These are phyloP conservation scores for Theocolax elegans DNA, from an alignment of 1,140 invertebrate genomes.

Conservation along the genomic window DNA sequence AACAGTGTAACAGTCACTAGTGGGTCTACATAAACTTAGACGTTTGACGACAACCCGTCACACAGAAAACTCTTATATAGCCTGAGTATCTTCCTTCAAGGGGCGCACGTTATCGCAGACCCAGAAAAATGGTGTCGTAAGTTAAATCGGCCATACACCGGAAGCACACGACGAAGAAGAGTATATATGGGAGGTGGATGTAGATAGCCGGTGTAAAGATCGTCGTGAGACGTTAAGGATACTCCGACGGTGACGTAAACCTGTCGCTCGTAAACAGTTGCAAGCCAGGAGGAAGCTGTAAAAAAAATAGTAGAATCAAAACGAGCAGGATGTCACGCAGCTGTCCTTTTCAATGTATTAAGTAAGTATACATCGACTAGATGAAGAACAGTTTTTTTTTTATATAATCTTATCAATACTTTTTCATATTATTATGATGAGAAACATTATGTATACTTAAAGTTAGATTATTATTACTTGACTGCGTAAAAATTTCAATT, in stretches of 20 bases:
- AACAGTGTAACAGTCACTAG: neutral
- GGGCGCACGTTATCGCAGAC: neutral
- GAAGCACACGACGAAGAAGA: neutral
- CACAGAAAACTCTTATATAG: neutral
- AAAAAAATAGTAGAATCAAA: neutral
- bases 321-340: neutral
- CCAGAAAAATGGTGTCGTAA: neutral
- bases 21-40: neutral
- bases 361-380: too few relatives aligned
- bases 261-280: slow-evolving; percentile 34
- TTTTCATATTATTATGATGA: too few relatives aligned
- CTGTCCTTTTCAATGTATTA: neutral
- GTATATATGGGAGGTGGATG: too few relatives aligned
- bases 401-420: too few relatives aligned
- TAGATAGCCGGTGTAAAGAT: neutral
- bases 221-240: neutral
- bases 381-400: too few relatives aligned
- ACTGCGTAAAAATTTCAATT: too few relatives aligned
- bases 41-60: neutral
- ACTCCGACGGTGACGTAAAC: slow-evolving; percentile 12
- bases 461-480: too few relatives aligned
- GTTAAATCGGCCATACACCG: neutral
- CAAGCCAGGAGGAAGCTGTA: slow-evolving; percentile 16
- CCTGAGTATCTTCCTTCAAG: neutral
- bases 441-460: too few relatives aligned